phyloP scores from a whole-genome alignment of 35 echinoderm and acorn worm species.

The Holothuria glaberrima region DNA sequence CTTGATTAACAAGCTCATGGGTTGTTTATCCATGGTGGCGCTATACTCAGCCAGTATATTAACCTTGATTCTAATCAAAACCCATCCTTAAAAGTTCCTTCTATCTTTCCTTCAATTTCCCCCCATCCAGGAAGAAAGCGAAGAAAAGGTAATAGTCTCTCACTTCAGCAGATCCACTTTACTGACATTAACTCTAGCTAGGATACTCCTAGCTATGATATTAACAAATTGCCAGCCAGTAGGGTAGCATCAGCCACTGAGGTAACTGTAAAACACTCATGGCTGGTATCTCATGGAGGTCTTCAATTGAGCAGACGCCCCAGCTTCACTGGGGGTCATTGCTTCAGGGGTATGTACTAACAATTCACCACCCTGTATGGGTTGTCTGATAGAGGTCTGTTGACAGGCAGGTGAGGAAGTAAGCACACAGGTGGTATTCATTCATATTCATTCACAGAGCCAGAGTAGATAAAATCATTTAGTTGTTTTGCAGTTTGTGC shows the following conservation, averaged over 20 bases:
- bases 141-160: conserved; percentile 73
- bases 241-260: background rate
- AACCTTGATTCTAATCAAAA: conserved; percentile 14
- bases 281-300: background rate
- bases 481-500: too few species aligned
- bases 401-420: background rate
- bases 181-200: too few species aligned
- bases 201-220: too few species aligned
- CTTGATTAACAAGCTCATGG: conserved; percentile 28
- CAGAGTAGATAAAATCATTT: too few species aligned
- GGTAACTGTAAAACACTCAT: background rate
- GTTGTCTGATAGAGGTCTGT: background rate
- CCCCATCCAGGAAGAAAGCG: conserved; percentile 68
- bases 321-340: background rate
- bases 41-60: conserved; percentile 1
- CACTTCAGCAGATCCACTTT: too few species aligned
- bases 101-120: conserved; percentile 66
- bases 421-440: background rate
- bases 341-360: conserved; percentile 41
- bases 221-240: too few species aligned
- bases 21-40: background rate
- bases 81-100: conserved; percentile 46
- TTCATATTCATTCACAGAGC: too few species aligned
- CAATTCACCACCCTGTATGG: background rate
- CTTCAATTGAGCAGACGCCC: background rate